Evolutionary conservation across 2,888 invertebrate genomes (phyloP), one percentile per base, ranked within the genome.

Genomic region (Fragum fragum): DNA sequence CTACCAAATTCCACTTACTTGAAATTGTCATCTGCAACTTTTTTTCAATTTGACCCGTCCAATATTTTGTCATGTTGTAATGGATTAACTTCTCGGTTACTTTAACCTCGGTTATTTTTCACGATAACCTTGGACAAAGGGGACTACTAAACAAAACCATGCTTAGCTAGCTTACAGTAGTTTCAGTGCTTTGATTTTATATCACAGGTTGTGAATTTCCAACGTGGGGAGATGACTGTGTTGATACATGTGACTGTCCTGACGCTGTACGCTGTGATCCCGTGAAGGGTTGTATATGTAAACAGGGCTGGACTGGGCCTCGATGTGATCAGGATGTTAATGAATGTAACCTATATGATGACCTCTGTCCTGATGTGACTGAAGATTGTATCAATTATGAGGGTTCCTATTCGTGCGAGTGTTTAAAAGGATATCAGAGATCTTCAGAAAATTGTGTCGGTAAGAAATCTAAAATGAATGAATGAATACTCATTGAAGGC

Each of bases 331-430:
- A 23, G 9, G 87, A 87, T 68, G 61, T 85, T 0, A 52, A 87
- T 36, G 87, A 87, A 55, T 87, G 87, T 69, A 28, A 11, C 0
- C 53, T 61, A 32, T 9, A 7, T 21, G 68, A 76, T 0, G 73
- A 69, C 53, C 68, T 71, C 1, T 85, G 85, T 59, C 73, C 39
- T 1, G 76, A 81, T 61, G 66, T 55, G 21, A 28, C 68, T 16
- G 72, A 81, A 53, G 26, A 66, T 28, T 91, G 91, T 73, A 76
- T 70, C n/a, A 87, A 88, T 70, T 76, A 78, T 6, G 21, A 68
- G 0, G 88, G 88, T 0, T 85, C 86, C 2, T 86, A 78, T 59
- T 42, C 69, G 1, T 88, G 88, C 26, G 71, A 66, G 0, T 88
- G 88, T 74, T 55, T 69, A 1, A 21, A 42, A 0, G 88, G 88